These are phyloP conservation scores for Littorina saxatilis DNA, from an alignment of 1,140 invertebrate species.

Conservation along the genomic window DNA sequence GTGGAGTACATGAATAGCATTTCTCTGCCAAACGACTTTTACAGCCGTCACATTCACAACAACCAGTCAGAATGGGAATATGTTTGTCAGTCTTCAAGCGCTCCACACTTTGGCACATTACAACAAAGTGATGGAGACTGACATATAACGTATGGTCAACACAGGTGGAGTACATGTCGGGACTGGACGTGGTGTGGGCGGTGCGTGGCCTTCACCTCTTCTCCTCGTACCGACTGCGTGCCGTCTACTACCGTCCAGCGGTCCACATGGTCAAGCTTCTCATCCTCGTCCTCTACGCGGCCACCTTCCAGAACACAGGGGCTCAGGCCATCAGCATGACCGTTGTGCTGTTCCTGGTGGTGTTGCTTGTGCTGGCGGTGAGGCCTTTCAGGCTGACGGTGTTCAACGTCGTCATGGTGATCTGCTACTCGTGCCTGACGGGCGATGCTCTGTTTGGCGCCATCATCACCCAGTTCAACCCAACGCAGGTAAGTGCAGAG, in stretches of 20 bases:
- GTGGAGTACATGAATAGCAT: too few relatives aligned
- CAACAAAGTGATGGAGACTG: too few relatives aligned
- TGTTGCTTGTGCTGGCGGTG: slow-evolving; percentile 50
- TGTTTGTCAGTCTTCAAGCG: too few relatives aligned
- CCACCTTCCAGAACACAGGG: slow-evolving; percentile 55
- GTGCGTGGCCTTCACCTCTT: slow-evolving; percentile 66
- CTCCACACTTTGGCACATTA: not conserved
- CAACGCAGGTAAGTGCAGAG: slow-evolving; percentile 27
- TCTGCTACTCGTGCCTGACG: slow-evolving; percentile 56
- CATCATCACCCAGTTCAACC: slow-evolving; percentile 44
- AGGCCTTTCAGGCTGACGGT: slow-evolving; percentile 64
- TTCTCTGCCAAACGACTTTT: too few relatives aligned
- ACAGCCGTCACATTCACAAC: too few relatives aligned
- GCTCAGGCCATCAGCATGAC: slow-evolving; percentile 57
- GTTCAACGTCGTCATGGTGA: slow-evolving; percentile 63
- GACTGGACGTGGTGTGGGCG: slow-evolving; percentile 67
- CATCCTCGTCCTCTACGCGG: slow-evolving; percentile 60
- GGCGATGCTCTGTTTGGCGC: slow-evolving; percentile 61
- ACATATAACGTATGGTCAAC: too few relatives aligned
- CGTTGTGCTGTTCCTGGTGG: slow-evolving; percentile 52
- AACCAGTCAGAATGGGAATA: too few relatives aligned
- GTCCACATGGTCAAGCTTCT: slow-evolving; percentile 62
- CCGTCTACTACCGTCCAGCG: slow-evolving; percentile 60
- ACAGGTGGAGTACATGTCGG: slow-evolving; percentile 68
- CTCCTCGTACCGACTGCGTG: slow-evolving; percentile 67